Base-by-base conservation (phyloP, 92 coral and sea anemone genomes). In the Zoanthus gigantus region DNA sequence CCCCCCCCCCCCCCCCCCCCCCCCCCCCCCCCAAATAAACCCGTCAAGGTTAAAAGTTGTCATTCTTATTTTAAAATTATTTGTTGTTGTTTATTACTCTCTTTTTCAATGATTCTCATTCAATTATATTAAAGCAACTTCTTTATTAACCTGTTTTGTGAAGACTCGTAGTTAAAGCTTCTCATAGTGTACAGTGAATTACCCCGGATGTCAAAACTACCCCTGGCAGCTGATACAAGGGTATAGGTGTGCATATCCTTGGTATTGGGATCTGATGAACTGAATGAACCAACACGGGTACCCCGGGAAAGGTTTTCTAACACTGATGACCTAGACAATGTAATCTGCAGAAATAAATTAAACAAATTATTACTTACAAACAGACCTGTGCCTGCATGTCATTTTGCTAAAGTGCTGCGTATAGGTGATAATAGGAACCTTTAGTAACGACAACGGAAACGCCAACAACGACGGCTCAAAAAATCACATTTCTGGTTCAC, bases 221-320 rank as follows among this genome's bases (percentile, higher is more conserved):
- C 99, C 11, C 72, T 85, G 16, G 97, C 95, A 16, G 98, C 98
- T 12, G 87, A 76, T 7, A 81, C 83, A 67, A 97, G 76, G 9
- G 89, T 91, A 89, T 97, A 97, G 23, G 72, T 95, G 82, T 97
- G 99, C 50, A 83, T 83, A 87, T 97, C 99, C 57, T 86, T 88
- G 48, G 83, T 57, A 84, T 97, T 97, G 0, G 99, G 95, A 77
- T 97, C 99, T 72, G 87, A 88, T 7, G 99, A 92, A 17, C 92
- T 89, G 56, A 97, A 85, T 14, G 92, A 89, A 5, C 99, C 99
- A 0, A 95, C 34, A 14, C 82, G 86, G 14, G 95, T 93, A 3
- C 91, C 95, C 16, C 97, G 95, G 30, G 97, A 94, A 74, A 83
- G 89, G 88, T 97, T 97, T 86, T 97, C 99, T 28, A 90, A 76